Evolutionary conservation across 2,888 invertebrate genomes (phyloP), one percentile per base, ranked within the genome.

Genomic region (Agrotis segetum): DNA sequence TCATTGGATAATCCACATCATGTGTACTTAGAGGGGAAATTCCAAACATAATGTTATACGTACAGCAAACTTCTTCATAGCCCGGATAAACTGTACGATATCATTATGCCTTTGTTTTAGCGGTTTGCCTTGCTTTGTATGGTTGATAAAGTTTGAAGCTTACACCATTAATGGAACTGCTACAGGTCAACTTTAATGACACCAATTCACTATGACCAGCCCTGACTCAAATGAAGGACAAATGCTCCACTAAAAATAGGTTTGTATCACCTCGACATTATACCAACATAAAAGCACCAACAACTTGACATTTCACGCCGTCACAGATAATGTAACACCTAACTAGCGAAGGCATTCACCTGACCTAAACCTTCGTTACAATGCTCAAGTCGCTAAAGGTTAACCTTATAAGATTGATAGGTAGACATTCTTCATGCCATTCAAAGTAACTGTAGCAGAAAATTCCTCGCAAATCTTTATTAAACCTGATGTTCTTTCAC

Each of bases 231-330:
- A 19, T 68, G 47, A 74, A 40, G 24, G 74, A 60, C 73, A 24
- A 34, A 56, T 34, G 67, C 63, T 76, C 74, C 66, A 85, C 84
- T 79, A 80, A 85, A 88, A 88, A 90, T 56, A 56, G 56, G 34
- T 40, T 40, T 40, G 40, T 90, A 88, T 79, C 84, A 84, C 68
- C 72, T 75, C 75, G 85, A 81, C 85, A 87, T 89, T 89, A 85
- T 69, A 82, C 67, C 75, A 69, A 67, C 79, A 83, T 71, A 71
- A 74, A 77, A 81, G 50, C 75, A 69, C 56, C 72, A 82, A 82
- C 77, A 63, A 81, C 85, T 83, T 89, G 88, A 87, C 88, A 89
- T 90, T 90, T 88, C 71, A 60, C 60, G 81, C 76, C 81, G 84
- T 82, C 85, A 83, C 85, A 82, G 79, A 77, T 79, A 74, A 82